phyloP scores from a whole-genome alignment of 2,888 invertebrate species.

The Trichogramma evanescens region DNA sequence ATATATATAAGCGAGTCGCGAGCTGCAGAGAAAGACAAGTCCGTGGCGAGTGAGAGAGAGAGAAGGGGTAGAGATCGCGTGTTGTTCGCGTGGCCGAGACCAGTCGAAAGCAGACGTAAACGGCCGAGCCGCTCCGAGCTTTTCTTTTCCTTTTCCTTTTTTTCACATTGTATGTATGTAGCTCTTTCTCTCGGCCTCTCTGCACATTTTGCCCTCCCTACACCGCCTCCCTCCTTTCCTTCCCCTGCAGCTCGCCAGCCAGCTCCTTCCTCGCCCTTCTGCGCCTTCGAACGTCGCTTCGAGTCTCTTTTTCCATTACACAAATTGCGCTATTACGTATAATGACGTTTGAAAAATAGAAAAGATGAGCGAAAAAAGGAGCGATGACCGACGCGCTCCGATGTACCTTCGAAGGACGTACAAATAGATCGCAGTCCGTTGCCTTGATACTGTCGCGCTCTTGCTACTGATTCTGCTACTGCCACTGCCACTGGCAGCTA shows the following conservation, averaged over 20 bases:
- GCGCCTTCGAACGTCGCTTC: no score
- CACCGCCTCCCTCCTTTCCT: neutral
- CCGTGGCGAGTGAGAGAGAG: no score
- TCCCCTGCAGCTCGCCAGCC: neutral
- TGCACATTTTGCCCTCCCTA: neutral
- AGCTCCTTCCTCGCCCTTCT: no score
- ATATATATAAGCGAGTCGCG: no score
- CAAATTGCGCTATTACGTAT: conserved; percentile 43
- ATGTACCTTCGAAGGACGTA: conserved; percentile 14
- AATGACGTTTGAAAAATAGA: conserved; percentile 33
- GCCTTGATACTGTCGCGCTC: no score
- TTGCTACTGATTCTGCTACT: no score
- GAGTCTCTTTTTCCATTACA: conserved; percentile 32
- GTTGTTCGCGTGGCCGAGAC: conserved; percentile 46
- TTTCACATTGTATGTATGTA: no score
- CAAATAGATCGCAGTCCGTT: neutral
- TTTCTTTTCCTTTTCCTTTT: neutral
- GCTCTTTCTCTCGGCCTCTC: neutral
- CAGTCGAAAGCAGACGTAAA: conserved; percentile 34
- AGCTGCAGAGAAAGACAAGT: no score
- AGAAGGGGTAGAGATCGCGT: conserved; percentile 38
- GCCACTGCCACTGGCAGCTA: no score
- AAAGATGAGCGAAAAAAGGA: neutral
- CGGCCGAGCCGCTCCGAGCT: conserved; percentile 27
- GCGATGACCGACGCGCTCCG: conserved; percentile 1